phyloP scores from a whole-genome alignment of 2,888 invertebrate genomes.

The Drosophila mayaguana region DNA sequence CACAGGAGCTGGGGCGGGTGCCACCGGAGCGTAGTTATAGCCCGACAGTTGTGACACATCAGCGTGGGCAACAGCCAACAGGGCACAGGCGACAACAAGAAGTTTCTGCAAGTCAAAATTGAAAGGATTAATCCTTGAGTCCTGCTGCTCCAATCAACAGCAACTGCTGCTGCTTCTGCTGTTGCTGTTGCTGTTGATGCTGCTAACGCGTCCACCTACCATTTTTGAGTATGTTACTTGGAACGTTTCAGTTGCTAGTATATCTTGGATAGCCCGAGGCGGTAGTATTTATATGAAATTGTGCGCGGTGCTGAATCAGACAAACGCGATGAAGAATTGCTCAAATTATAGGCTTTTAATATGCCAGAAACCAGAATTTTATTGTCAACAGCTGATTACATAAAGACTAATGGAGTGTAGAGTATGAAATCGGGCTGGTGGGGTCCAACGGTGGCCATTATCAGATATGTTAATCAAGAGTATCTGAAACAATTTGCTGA shows the following conservation, averaged over 20 bases:
- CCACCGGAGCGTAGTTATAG: constrained; percentile 69
- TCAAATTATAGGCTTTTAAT: constrained; percentile 74
- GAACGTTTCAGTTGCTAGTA: constrained; percentile 56
- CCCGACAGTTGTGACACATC: constrained; percentile 79
- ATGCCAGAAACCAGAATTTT: constrained; percentile 78
- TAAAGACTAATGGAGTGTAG: constrained; percentile 51
- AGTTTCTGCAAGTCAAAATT: constrained; percentile 65
- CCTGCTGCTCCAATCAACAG: not conserved
- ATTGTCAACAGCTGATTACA: constrained; percentile 52
- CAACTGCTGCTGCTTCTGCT: not conserved
- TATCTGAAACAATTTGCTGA: not conserved
- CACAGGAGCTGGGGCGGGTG: constrained; percentile 57
- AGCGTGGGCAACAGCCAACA: constrained; percentile 72
- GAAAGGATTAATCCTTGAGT: constrained; percentile 24
- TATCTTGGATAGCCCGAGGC: constrained; percentile 27
- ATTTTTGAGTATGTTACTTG: constrained; percentile 66
- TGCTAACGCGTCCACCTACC: constrained; percentile 47
- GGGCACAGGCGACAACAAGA: constrained; percentile 71
- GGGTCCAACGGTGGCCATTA: not conserved
- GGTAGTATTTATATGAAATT: constrained; percentile 67
- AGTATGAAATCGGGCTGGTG: constrained; percentile 31
- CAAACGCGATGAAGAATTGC: constrained; percentile 54
- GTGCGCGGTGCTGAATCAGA: constrained; percentile 2
- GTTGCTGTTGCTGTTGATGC: not conserved
- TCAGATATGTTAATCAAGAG: not conserved